Percentiles rank a stretch among this genome's conserved stretches.
phyloP scores from a whole-genome alignment of 2,113 vertebrate genomes.

The Alces alces region DNA sequence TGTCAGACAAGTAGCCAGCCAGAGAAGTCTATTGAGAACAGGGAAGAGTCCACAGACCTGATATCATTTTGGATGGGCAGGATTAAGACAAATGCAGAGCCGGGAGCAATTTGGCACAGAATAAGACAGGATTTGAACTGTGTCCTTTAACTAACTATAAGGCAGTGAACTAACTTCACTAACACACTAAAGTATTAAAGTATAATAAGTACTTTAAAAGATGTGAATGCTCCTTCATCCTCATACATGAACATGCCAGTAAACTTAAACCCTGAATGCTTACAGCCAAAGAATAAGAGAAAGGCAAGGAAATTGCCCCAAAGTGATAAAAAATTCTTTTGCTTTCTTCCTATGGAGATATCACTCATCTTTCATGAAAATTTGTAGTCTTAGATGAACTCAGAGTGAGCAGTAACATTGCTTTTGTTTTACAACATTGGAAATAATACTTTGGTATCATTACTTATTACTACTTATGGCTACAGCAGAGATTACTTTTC shows the following conservation, averaged over 20 bases:
- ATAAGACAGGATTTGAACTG: background rate
- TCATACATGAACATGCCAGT: background rate
- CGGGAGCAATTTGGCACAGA: background rate
- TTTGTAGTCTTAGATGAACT: background rate
- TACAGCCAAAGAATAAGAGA: background rate
- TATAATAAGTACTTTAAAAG: background rate
- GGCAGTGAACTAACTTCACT: background rate
- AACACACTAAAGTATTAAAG: background rate
- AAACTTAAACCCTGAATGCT: background rate
- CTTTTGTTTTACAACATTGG: background rate
- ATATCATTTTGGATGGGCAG: background rate
- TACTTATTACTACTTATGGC: too few species aligned
- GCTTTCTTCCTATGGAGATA: background rate
- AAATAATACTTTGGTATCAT: background rate
- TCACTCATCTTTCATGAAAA: background rate
- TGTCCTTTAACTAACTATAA: background rate
- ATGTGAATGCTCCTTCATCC: background rate
- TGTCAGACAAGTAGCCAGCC: background rate
- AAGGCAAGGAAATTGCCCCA: background rate
- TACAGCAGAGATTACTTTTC: background rate
- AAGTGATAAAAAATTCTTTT: background rate
- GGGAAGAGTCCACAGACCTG: background rate
- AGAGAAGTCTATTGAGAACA: background rate
- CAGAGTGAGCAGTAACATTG: background rate
- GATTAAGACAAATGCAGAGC: background rate